Evolutionary conservation across 2,888 invertebrate genomes (phyloP).

Genomic region (Toxonevra muliebris): DNA sequence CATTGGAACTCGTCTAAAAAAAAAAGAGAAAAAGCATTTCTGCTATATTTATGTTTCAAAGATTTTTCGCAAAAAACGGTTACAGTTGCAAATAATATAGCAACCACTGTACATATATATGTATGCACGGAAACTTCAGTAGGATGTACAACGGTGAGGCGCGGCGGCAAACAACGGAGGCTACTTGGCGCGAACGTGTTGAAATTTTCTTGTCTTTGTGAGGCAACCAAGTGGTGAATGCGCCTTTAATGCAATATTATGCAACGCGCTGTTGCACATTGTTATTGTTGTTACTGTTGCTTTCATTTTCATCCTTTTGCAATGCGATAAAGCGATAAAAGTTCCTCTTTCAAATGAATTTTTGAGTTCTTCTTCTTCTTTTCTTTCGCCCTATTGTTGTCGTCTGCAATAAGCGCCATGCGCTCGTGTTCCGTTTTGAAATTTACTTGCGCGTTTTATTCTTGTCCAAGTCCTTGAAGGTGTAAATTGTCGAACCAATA

Average conservation of each 20-base stretch:
- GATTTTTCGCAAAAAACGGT: no score
- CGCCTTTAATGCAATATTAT: slow-evolving; percentile 29
- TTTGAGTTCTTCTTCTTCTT: neutral
- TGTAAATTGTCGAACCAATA: slow-evolving; percentile 59
- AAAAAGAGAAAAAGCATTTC: no score
- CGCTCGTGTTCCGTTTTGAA: slow-evolving; percentile 37
- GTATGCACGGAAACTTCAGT: no score
- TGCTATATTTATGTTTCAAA: no score
- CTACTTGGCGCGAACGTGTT: slow-evolving; percentile 43
- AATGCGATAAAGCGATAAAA: neutral
- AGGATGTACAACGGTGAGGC: no score
- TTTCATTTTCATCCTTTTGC: neutral
- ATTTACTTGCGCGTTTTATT: slow-evolving; percentile 36
- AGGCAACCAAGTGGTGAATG: slow-evolving; percentile 27
- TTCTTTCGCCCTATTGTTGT: slow-evolving; percentile 25
- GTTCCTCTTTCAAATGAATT: slow-evolving; percentile 6
- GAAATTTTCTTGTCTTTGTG: slow-evolving; percentile 36
- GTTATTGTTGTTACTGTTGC: slow-evolving; percentile 9
- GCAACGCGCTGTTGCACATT: slow-evolving; percentile 16
- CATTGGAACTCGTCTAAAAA: no score
- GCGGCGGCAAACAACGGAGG: neutral
- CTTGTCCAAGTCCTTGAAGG: slow-evolving; percentile 50
- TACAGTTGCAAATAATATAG: no score
- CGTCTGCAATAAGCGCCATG: slow-evolving; percentile 17
- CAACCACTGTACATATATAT: no score